Conservation (phyloP, 1,140 invertebrate genomes). For the Calephelis nemesis region DNA sequence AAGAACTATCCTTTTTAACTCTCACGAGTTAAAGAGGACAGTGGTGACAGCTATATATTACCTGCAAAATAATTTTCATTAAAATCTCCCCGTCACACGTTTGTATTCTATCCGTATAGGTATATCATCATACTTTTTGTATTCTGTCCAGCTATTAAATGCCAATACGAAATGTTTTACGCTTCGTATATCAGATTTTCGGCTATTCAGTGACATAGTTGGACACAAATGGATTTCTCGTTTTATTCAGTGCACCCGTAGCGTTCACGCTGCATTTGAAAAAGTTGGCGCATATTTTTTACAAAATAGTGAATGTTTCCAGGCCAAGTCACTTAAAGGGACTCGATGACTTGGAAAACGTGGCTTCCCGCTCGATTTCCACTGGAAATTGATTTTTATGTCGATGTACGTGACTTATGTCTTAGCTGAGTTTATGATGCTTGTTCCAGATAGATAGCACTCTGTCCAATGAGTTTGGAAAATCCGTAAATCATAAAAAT, state of each 20-base stretch:
- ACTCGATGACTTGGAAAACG: slow-evolving; percentile 6
- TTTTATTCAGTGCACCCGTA: not conserved
- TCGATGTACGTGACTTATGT: not conserved
- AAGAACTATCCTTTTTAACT: too few species aligned
- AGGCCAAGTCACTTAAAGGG: slow-evolving; percentile 13
- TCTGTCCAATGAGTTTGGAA: not conserved
- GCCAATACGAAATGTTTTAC: slow-evolving; percentile 7
- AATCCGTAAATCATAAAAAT: too few species aligned
- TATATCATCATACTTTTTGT: not conserved
- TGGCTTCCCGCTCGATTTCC: slow-evolving; percentile 10
- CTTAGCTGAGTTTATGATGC: not conserved
- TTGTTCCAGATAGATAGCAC: not conserved
- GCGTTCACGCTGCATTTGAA: slow-evolving; percentile 7
- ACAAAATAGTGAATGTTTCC: slow-evolving; percentile 16
- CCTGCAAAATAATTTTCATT: too few species aligned
- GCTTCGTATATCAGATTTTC: slow-evolving; percentile 5
- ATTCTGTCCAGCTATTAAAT: not conserved
- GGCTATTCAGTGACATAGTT: slow-evolving; percentile 15
- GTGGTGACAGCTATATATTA: too few species aligned
- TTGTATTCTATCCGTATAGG: too few species aligned
- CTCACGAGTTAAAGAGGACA: too few species aligned
- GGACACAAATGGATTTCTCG: slow-evolving; percentile 11
- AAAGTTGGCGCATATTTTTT: slow-evolving; percentile 14
- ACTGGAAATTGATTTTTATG: slow-evolving; percentile 14
- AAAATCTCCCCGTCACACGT: too few species aligned